phyloP scores from a whole-genome alignment of 2,888 invertebrate species.

The Netelia fuscicornis region DNA sequence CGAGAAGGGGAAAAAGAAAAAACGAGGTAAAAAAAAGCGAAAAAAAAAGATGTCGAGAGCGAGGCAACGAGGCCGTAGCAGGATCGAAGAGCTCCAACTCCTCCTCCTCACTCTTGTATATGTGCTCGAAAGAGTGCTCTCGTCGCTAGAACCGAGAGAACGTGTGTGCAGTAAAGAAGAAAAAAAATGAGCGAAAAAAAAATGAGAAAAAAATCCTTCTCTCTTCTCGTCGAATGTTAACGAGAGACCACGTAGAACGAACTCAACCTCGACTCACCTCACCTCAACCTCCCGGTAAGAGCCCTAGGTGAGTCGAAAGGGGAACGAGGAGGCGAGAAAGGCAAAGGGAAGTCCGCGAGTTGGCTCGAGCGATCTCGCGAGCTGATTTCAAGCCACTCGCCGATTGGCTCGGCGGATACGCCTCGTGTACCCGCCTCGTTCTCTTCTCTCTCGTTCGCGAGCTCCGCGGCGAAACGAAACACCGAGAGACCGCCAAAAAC shows the following conservation, averaged over 20 bases:
- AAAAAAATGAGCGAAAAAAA: slow-evolving; percentile 14
- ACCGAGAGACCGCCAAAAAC: slow-evolving; percentile 13
- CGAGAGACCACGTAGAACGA: slow-evolving; percentile 73
- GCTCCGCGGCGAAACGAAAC: slow-evolving; percentile 64
- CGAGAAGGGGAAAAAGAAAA: slow-evolving; percentile 28
- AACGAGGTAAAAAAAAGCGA: slow-evolving; percentile 54
- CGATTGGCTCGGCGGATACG: slow-evolving; percentile 78
- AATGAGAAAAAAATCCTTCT: slow-evolving; percentile 38
- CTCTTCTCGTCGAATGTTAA: slow-evolving; percentile 81
- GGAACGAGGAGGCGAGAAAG: slow-evolving; percentile 8
- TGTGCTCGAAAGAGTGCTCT: slow-evolving; percentile 4
- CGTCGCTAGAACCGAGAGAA: background rate
- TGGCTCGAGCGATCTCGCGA: slow-evolving; percentile 79
- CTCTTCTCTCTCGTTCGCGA: slow-evolving; percentile 60
- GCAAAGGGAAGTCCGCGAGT: slow-evolving; percentile 70
- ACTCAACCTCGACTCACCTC: slow-evolving; percentile 79
- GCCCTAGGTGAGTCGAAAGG: slow-evolving; percentile 63
- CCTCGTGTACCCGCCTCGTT: slow-evolving; percentile 59
- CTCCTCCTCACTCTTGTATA: slow-evolving; percentile 75
- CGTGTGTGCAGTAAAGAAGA: slow-evolving; percentile 7
- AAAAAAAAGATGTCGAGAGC: slow-evolving; percentile 25
- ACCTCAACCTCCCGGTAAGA: slow-evolving; percentile 76
- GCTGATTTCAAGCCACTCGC: slow-evolving; percentile 82
- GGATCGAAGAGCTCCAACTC: slow-evolving; percentile 77
- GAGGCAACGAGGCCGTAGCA: slow-evolving; percentile 69